Base-by-base conservation (phyloP, 2,888 invertebrate species). In the Bombylius major region DNA sequence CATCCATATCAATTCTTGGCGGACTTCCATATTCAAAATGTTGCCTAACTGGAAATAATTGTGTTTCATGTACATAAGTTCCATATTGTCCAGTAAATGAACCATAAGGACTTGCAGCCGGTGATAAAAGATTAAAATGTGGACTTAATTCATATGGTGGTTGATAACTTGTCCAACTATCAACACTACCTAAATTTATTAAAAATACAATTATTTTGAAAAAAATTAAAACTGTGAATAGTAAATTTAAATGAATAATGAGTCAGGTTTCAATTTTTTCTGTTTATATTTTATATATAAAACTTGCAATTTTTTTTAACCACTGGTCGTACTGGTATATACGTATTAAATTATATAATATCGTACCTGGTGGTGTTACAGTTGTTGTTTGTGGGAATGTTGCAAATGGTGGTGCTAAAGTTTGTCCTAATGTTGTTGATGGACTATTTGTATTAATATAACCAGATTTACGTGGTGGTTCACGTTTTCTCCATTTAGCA, bases 401-500 rank as follows among this genome's bases (percentile, higher is more conserved):
- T 61, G 80, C 79, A 6, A 81, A 82, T 42, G 84, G 83, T 6
- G 86, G 82, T 1, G 70, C 71, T 55, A 73, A 56, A 1, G 70
- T 63, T 11, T 64, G 64, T 56, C 76, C 76, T 54, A 83, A 68
- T 42, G 81, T 65, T 49, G 80, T 82, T 4, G 86, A 82, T 63
- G 82, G 83, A 1, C 84, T 84, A 65, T 80, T 83, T 5, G 84
- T 82, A 56, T 82, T 83, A 66, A 87, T 80, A 77, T 84, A 84
- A 44, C 86, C 89, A 0, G 89, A 90, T 74, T 94, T 94, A 45
- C 94, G 80, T 1, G 94, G 93, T 1, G 94, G 94, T 69, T 94
- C 94, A 45, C 93, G 83, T 70, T 94, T 94, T 51, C 94, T 82
- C 94, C 94, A 94, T 71, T 94, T 94, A 13, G 94, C 94, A 60